phyloP scores from a whole-genome alignment of 2,888 invertebrate species.

The Athetis lepigone region DNA sequence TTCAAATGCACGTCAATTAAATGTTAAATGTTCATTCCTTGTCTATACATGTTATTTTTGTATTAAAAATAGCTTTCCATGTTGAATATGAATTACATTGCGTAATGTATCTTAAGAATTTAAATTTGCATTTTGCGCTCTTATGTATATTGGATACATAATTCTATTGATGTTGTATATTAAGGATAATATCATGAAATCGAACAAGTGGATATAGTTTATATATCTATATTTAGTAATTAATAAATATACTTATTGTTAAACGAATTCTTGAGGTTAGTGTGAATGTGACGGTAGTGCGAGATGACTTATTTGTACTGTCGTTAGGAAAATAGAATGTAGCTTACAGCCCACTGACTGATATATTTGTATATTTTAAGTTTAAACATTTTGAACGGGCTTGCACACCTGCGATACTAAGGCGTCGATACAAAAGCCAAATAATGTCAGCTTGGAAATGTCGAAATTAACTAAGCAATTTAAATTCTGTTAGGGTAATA shows the following conservation, averaged over 20 bases:
- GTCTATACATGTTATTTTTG: constrained; percentile 61
- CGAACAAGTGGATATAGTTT: constrained; percentile 83
- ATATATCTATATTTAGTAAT: constrained; percentile 70
- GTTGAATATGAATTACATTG: constrained; percentile 71
- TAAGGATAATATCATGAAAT: constrained; percentile 84
- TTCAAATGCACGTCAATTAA: constrained; percentile 60
- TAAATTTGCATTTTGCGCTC: constrained; percentile 79
- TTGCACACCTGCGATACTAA: constrained; percentile 56
- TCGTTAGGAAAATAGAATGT: constrained; percentile 77
- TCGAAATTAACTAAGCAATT: constrained; percentile 51
- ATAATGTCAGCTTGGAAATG: constrained; percentile 40
- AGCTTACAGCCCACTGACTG: constrained; percentile 85
- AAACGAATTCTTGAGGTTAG: constrained; percentile 64
- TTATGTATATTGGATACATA: constrained; percentile 73
- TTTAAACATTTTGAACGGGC: constrained; percentile 80
- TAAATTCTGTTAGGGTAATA: constrained; percentile 49
- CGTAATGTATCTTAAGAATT: constrained; percentile 70
- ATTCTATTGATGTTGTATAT: constrained; percentile 79
- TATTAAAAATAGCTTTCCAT: constrained; percentile 66
- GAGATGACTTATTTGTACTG: constrained; percentile 69
- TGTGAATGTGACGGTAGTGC: constrained; percentile 58
- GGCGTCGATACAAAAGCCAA: constrained; percentile 49
- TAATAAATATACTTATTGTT: constrained; percentile 66
- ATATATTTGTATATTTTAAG: constrained; percentile 86
- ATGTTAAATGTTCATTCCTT: constrained; percentile 68